These are phyloP conservation scores for Centrocercus urophasianus DNA, from an alignment of 2,113 vertebrate genomes.

Conservation along the genomic window DNA sequence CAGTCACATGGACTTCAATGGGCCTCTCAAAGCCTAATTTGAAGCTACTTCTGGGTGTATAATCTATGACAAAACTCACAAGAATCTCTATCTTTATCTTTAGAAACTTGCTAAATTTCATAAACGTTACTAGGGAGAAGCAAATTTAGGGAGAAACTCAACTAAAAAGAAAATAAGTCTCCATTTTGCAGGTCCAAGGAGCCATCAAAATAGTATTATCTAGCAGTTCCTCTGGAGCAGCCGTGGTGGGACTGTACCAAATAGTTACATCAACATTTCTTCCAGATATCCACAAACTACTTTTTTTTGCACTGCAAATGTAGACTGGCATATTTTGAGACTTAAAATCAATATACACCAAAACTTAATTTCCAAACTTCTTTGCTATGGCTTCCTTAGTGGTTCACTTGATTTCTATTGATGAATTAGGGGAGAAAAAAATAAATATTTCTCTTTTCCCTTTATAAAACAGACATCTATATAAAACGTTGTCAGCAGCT, in stretches of 20 bases:
- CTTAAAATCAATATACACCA: neutral
- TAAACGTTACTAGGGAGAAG: neutral
- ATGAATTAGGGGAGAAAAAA: neutral
- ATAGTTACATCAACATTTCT: neutral
- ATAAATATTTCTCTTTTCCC: neutral
- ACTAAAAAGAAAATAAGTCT: neutral
- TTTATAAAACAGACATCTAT: neutral
- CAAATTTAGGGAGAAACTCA: neutral
- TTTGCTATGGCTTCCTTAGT: neutral
- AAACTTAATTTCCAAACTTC: neutral
- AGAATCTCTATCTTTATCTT: neutral
- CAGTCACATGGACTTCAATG: accelerated
- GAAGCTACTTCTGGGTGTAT: neutral
- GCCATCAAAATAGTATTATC: neutral
- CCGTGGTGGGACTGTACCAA: neutral
- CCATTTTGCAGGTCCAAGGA: neutral
- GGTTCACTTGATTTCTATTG: neutral
- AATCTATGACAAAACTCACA: neutral
- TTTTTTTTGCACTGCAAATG: neutral
- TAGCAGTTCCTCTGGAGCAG: neutral
- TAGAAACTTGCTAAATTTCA: neutral
- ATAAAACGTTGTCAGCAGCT: neutral
- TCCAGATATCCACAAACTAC: neutral
- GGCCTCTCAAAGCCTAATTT: neutral
- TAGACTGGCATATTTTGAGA: neutral